Conservation (phyloP, 2,113 vertebrate species). For the Elgaria multicarinata region DNA sequence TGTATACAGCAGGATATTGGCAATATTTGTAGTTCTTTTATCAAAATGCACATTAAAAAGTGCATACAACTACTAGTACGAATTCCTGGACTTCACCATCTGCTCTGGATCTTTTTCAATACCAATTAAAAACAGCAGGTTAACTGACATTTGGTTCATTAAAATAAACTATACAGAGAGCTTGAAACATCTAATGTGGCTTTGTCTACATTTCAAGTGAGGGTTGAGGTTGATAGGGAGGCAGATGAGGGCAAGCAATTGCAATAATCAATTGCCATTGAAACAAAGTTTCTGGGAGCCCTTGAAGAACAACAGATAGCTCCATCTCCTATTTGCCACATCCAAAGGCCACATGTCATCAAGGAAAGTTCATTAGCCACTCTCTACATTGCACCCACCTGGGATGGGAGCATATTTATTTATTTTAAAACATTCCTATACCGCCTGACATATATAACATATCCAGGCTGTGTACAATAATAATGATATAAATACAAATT, state of each 20-base stretch:
- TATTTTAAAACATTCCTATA: no score
- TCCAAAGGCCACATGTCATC: neutral
- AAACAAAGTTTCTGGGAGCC: neutral
- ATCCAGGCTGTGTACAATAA: no score
- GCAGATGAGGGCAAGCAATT: neutral
- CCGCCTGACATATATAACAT: no score
- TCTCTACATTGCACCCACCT: neutral
- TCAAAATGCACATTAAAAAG: conserved; percentile 41
- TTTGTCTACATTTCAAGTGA: conserved; percentile 19
- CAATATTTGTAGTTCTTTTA: conserved; percentile 26
- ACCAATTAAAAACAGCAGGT: conserved; percentile 42
- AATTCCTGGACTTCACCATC: conserved; percentile 33
- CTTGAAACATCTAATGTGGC: neutral
- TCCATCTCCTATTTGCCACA: neutral
- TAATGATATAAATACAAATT: no score
- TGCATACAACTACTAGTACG: conserved; percentile 37
- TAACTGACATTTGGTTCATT: neutral
- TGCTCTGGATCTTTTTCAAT: conserved; percentile 40
- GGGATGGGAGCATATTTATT: neutral
- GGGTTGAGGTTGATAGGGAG: neutral
- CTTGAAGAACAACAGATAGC: neutral
- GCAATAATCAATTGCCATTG: neutral
- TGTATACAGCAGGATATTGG: neutral
- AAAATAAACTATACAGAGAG: neutral
- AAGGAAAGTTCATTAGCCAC: neutral